Evolutionary conservation across 30 jellyfish, hydroid and myxozoan genomes (phyloP).

Genomic region (Pelagia noctiluca): DNA sequence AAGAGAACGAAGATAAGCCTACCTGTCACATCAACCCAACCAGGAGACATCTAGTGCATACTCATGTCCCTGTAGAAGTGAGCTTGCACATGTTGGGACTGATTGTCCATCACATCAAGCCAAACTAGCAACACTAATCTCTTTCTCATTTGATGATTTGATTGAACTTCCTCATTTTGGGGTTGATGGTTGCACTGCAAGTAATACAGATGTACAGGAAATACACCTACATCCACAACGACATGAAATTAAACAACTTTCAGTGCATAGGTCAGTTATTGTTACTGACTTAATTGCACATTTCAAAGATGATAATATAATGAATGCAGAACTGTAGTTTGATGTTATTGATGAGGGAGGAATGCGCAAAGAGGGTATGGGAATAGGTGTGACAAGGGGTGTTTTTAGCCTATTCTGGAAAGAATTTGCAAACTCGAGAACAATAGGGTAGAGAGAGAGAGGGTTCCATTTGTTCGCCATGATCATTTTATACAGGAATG

Average conservation of each 20-base stretch:
- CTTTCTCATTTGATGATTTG: slow-evolving; percentile 22
- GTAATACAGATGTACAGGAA: slow-evolving; percentile 28
- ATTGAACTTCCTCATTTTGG: slow-evolving; percentile 20
- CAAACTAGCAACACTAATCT: background rate
- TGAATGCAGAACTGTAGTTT: slow-evolving; percentile 15
- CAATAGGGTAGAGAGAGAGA: slow-evolving; percentile 33
- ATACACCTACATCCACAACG: slow-evolving; percentile 27
- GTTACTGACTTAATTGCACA: slow-evolving; percentile 29
- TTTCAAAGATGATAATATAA: slow-evolving; percentile 29
- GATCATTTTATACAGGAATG: slow-evolving; percentile 33
- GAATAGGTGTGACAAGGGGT: slow-evolving; percentile 37
- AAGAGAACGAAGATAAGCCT: background rate
- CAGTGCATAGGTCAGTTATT: slow-evolving; percentile 37
- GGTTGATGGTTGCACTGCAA: slow-evolving; percentile 27
- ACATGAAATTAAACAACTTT: slow-evolving; percentile 24
- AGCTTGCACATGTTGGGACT: slow-evolving; percentile 5
- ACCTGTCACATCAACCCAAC: slow-evolving; percentile 4
- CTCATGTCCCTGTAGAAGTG: slow-evolving; percentile 5
- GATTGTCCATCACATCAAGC: slow-evolving; percentile 2
- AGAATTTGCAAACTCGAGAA: slow-evolving; percentile 36
- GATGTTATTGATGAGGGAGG: slow-evolving; percentile 49
- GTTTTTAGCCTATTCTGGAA: slow-evolving; percentile 44
- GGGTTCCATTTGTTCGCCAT: slow-evolving; percentile 56
- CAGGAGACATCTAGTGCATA: slow-evolving; percentile 6
- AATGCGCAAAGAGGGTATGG: slow-evolving; percentile 29